Evolutionary conservation across 2,888 invertebrate genomes (phyloP).

Genomic region (Cheilosia soror): DNA sequence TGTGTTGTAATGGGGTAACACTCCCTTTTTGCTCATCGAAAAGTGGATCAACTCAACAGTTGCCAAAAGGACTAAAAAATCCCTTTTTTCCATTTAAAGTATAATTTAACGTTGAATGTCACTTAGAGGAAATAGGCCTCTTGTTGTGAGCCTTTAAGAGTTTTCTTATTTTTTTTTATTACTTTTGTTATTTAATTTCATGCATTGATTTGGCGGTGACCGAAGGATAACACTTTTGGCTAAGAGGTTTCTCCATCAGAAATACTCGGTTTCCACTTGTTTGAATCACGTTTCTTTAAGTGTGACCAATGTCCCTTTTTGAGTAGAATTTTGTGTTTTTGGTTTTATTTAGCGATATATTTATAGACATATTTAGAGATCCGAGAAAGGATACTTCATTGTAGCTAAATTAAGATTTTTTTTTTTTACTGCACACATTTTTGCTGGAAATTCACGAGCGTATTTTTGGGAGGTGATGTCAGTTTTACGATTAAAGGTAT

Average conservation of each 20-base stretch:
- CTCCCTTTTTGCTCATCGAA: constrained; percentile 7
- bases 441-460: too few species aligned
- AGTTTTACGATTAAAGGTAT: too few species aligned
- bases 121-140: constrained; percentile 57
- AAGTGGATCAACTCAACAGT: constrained; percentile 58
- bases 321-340: too few species aligned
- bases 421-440: too few species aligned
- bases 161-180: constrained; percentile 9
- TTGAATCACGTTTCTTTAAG: constrained; percentile 16
- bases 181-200: constrained; percentile 21
- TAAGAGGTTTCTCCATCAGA: constrained; percentile 40
- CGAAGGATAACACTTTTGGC: constrained; percentile 48
- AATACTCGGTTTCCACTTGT: constrained; percentile 41
- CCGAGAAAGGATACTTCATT: too few species aligned
- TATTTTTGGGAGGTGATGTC: too few species aligned
- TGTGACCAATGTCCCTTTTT: constrained; percentile 5
- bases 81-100: constrained; percentile 42
- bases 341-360: too few species aligned
- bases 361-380: too few species aligned
- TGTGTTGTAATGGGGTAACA: constrained; percentile 55
- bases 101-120: constrained; percentile 61
- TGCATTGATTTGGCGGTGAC: constrained; percentile 33
- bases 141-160: constrained; percentile 28
- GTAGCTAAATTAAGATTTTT: too few species aligned
- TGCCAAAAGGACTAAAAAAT: constrained; percentile 48